Base-by-base conservation (phyloP, 2,113 vertebrate species). In the Nothocercus nigrocapillus region DNA sequence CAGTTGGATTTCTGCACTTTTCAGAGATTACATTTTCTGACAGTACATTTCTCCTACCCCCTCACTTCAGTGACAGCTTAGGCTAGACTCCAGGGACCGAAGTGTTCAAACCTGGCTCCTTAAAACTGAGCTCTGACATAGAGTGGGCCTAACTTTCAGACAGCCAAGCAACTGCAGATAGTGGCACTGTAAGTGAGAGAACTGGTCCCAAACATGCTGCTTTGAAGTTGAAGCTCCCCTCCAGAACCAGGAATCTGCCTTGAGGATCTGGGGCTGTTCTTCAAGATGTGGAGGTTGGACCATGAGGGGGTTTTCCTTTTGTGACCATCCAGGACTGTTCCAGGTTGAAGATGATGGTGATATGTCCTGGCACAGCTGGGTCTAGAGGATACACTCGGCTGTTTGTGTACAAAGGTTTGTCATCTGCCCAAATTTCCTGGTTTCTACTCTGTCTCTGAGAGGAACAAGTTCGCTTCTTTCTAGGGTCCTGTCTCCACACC, bases 1-100 rank as follows among this genome's bases (percentile, higher is more conserved):
- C 94, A 93, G 96, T 96, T 97, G 94, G 96, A 97, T 97, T 97
- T 97, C 95, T 97, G 96, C 94, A 94, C 95, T 97, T 97, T 91
- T 95, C 95, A 96, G 95, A 97, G 90, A 97, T 97, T 95, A 96
- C 90, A 17, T 95, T 97, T 96, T 91, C 87, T 96, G 96, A 97
- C 95, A 97, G 94, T 95, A 97, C 94, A 93, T 97, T 95, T 96
- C 96, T 97, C 83, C 94, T 94, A 95, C 90, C 90, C 82, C 94
- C 96, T 97, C 95, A 88, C 82, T 82, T 79, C 0, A 17, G 44
- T 97, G 97, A 97, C 95, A 97, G 94, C 90, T 95, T 84, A 88
- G 90, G 93, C 82, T 3, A 89, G 70, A 85, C 93, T 96, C 83
- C 89, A 85, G 95, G 77, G 94, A 95, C 58, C 1, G 0, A 76